Base-by-base conservation (phyloP, 2,888 invertebrate species). In the Drosophila cracens region DNA sequence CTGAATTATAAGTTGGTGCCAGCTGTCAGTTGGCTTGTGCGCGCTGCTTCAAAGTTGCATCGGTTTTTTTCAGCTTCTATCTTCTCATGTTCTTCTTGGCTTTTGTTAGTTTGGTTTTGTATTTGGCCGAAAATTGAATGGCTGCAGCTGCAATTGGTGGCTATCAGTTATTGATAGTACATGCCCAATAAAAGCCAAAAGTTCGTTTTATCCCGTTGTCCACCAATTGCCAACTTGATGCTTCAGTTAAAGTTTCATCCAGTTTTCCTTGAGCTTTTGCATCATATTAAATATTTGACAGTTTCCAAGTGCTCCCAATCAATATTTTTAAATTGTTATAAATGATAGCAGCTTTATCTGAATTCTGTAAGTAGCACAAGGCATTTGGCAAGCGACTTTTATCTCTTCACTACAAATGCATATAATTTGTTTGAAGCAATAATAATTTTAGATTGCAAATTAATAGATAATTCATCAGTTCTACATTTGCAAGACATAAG, bases 1-100 rank as follows among this genome's bases (percentile, higher is more conserved):
- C 74, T 54, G 65, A 82, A 78, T 69, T 83, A 68, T 83, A 83
- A 86, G 83, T 83, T 84, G 83, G 82, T 86, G 84, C 84, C 86
- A 84, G 86, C 83, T 84, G 84, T 83, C 83, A 82, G 86, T 76
- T 82, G 61, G 46, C 62, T 52, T 53, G 61, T 49, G 65, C 43
- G 62, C 43, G 61, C 73, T 70, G 79, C 75, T 80, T 74, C 61
- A 81, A 81, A 83, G 54, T 81, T 83, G 83, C 83, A 83, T 57
- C 72, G 63, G 72, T 68, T 75, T 78, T 49, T 72, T 68, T 61
- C 16, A 25, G 54, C 52, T 67, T 40, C 34, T 56, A 61, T 58
- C 34, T 40, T 48, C 13, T 27, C 60, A 27, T 40, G 38, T 38
- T 51, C 38, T 62, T 49, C 31, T 46, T 46, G 31, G 31, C 54